Evolutionary conservation across 30 jellyfish, hydroid and myxozoan genomes (phyloP).

Genomic region (Rhopilema esculentum): DNA sequence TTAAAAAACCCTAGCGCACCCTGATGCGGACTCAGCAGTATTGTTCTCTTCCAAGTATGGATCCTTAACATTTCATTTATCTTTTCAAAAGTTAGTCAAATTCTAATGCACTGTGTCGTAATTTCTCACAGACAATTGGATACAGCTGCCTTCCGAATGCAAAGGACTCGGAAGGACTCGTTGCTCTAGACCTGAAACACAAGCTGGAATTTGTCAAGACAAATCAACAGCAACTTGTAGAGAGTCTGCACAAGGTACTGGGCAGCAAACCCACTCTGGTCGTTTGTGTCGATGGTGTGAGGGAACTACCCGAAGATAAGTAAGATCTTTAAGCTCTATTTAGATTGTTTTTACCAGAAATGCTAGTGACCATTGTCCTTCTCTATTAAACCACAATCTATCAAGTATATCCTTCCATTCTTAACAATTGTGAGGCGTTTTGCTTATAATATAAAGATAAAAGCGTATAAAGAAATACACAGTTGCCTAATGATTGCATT

Average conservation of each 20-base stretch:
- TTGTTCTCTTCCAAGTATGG: no score
- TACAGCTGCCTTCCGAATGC: slow-evolving; percentile 93
- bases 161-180: slow-evolving; percentile 86
- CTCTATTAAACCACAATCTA: no score
- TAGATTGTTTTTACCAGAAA: background rate
- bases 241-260: slow-evolving; percentile 73
- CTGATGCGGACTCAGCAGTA: no score
- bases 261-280: slow-evolving; percentile 89
- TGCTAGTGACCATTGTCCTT: no score
- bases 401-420: no score
- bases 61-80: no score
- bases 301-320: slow-evolving; percentile 83
- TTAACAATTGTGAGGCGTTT: no score
- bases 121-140: slow-evolving; percentile 78
- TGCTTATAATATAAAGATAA: no score
- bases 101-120: background rate
- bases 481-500: no score
- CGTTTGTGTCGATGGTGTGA: slow-evolving; percentile 93
- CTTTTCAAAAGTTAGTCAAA: no score
- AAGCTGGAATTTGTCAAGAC: slow-evolving; percentile 71
- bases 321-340: background rate
- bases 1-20: no score
- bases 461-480: no score
- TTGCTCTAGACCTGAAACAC: slow-evolving; percentile 87
- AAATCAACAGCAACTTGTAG: slow-evolving; percentile 88